phyloP scores from a whole-genome alignment of 2,888 invertebrate genomes.

The Folsomia manolachei region DNA sequence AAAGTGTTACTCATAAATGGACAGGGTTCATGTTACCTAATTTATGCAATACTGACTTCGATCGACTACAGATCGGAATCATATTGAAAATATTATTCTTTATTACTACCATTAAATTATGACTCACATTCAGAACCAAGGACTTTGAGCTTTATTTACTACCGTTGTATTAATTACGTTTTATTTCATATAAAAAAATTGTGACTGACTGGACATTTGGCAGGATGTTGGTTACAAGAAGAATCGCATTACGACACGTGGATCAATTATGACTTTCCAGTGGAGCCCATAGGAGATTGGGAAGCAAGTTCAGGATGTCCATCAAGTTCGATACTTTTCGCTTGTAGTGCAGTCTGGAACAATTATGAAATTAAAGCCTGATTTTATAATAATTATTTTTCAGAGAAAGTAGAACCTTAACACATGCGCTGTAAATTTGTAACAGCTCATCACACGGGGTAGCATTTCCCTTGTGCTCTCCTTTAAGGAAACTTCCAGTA shows the following conservation, averaged over 20 bases:
- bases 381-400: too few relatives aligned
- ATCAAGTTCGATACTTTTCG: constrained; percentile 23
- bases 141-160: too few relatives aligned
- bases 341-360: constrained; percentile 26
- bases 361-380: neutral
- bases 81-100: too few relatives aligned
- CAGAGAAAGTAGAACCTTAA: constrained; percentile 65
- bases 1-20: too few relatives aligned
- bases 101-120: too few relatives aligned
- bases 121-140: too few relatives aligned
- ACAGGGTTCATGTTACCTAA: too few relatives aligned
- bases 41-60: too few relatives aligned
- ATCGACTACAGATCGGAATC: too few relatives aligned
- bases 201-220: neutral
- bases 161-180: neutral
- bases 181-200: neutral
- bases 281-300: neutral
- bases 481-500: constrained; percentile 79
- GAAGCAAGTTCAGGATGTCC: constrained; percentile 12
- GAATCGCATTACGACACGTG: neutral
- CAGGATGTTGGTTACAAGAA: neutral
- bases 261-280: neutral
- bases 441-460: constrained; percentile 80
- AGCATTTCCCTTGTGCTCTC: constrained; percentile 65
- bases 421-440: constrained; percentile 85